Evolutionary conservation across 2,113 vertebrate genomes (phyloP).

Genomic region (Eira barbara): DNA sequence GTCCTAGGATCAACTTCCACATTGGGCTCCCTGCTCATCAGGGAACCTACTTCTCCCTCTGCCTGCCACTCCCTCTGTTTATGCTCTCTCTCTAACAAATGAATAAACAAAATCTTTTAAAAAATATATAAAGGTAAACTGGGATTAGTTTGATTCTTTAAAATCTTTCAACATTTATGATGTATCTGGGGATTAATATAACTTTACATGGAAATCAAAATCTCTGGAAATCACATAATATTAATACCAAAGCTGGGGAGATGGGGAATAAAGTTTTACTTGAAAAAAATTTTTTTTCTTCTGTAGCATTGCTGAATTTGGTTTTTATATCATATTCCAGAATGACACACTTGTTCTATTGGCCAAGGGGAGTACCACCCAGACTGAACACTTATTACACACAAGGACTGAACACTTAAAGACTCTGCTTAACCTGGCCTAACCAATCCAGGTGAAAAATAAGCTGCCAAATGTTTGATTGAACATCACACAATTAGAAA

Average conservation of each 20-base stretch:
- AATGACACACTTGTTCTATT: not conserved
- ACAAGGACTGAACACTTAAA: not conserved
- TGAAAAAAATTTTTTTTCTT: not conserved
- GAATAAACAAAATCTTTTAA: not conserved
- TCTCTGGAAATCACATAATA: not conserved
- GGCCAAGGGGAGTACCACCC: not conserved
- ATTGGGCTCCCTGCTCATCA: not conserved
- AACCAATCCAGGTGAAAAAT: not conserved
- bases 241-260: not conserved
- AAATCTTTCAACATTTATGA: not conserved
- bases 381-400: not conserved
- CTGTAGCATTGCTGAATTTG: not conserved
- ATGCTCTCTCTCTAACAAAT: not conserved
- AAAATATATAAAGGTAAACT: not conserved
- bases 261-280: not conserved
- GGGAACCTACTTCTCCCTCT: not conserved
- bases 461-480: not conserved
- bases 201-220: not conserved
- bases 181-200: not conserved
- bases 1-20: not conserved
- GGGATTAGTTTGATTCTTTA: not conserved
- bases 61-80: not conserved
- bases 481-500: constrained; percentile 3
- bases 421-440: not conserved
- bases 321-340: not conserved